A percentile compares a stretch with the other conserved stretches of the same genome.
These are phyloP conservation scores for Ictalurus furcatus DNA, from an alignment of 2,113 vertebrate species.

Conservation along the genomic window DNA sequence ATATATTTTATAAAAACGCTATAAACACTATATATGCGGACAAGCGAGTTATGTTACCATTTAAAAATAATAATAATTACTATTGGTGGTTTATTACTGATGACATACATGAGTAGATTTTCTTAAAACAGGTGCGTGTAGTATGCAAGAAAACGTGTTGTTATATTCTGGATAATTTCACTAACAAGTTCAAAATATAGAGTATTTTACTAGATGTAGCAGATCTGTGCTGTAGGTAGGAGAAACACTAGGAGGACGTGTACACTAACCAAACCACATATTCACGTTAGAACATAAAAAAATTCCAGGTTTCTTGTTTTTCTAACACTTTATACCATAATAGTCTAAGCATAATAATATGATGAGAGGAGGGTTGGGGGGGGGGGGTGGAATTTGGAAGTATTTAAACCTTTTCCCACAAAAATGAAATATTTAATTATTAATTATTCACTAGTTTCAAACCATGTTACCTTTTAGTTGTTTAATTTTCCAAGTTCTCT, in stretches of 20 bases:
- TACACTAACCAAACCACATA: not conserved
- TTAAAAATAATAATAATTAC: too few species aligned
- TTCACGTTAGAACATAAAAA: not conserved
- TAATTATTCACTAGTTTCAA: not conserved
- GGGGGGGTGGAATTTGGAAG: not conserved
- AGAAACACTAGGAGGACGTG: not conserved
- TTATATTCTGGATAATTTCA: not conserved
- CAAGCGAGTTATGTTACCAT: not conserved
- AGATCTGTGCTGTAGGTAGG: not conserved
- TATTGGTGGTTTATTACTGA: not conserved
- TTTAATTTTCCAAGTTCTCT: not conserved
- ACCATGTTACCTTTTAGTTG: not conserved
- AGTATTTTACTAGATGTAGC: too few species aligned
- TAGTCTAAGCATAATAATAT: not conserved
- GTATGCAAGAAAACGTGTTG: not conserved
- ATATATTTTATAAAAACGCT: conserved; percentile 19
- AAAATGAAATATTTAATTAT: not conserved
- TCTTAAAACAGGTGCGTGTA: not conserved
- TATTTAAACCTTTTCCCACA: not conserved
- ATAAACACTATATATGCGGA: not conserved
- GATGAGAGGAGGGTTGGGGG: not conserved
- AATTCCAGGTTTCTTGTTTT: too few species aligned
- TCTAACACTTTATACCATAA: not conserved
- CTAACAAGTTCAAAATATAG: not conserved
- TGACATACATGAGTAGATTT: not conserved